phyloP scores from a whole-genome alignment of 2,113 vertebrate species.

The Ondatra zibethicus region DNA sequence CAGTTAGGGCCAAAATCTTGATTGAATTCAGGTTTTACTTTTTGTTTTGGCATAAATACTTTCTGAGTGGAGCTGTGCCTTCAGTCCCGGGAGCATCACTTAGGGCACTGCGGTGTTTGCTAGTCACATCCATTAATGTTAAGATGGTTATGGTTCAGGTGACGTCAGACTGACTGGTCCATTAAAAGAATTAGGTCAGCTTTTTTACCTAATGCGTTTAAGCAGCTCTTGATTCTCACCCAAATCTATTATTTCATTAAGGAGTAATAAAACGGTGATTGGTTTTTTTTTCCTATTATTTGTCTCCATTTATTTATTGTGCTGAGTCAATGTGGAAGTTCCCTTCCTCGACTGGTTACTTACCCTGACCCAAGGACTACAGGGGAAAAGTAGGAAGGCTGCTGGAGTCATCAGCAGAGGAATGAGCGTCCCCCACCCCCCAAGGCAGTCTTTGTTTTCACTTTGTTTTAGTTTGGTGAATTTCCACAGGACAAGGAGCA shows the following conservation, averaged over 20 bases:
- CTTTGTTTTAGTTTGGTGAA: background rate
- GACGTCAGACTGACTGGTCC: conserved; percentile 26
- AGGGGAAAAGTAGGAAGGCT: background rate
- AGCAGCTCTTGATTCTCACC: conserved; percentile 1
- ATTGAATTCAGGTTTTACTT: conserved; percentile 54
- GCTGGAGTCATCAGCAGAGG: background rate
- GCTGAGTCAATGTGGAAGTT: background rate
- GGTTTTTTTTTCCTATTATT: conserved; percentile 57
- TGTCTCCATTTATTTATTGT: background rate
- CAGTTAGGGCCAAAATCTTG: conserved; percentile 51
- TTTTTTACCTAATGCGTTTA: background rate
- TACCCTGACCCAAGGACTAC: background rate
- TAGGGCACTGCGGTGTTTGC: background rate
- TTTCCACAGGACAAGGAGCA: background rate
- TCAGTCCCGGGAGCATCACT: background rate
- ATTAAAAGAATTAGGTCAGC: conserved; percentile 5
- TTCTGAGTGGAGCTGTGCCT: background rate
- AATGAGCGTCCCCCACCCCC: background rate
- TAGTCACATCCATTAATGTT: background rate
- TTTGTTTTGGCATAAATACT: background rate
- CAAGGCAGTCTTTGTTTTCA: background rate
- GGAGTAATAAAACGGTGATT: conserved; percentile 12
- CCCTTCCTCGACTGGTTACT: background rate
- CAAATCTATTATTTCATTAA: conserved; percentile 46
- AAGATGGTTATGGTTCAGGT: conserved; percentile 19